Conservation (phyloP, 1,140 invertebrate species). For the Mamestra configurata region DNA sequence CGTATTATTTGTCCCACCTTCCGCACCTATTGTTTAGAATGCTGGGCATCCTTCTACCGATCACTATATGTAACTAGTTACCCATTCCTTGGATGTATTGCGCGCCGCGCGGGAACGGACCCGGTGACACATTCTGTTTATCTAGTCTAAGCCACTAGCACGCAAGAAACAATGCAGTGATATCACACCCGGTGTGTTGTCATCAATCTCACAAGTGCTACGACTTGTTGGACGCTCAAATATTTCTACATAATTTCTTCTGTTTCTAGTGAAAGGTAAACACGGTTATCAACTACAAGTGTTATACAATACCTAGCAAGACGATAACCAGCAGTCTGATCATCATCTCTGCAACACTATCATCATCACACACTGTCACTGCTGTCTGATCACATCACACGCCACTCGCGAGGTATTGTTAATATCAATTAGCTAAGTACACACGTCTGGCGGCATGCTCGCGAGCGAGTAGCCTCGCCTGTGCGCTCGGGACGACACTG, state of each 20-base stretch:
- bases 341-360: background rate
- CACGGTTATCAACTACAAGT: background rate
- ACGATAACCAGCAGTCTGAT: constrained; percentile 17
- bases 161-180: constrained; percentile 23
- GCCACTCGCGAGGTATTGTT: background rate
- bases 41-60: too few species aligned
- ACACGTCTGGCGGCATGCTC: background rate
- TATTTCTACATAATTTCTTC: background rate
- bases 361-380: background rate
- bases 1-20: too few species aligned
- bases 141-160: constrained; percentile 16
- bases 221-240: background rate
- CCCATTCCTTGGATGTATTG: background rate
- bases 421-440: background rate
- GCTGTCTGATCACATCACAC: background rate
- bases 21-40: background rate
- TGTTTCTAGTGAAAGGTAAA: background rate
- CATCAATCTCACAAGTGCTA: background rate
- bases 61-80: background rate
- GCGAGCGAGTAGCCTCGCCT: background rate
- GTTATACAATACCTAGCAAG: constrained; percentile 27
- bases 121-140: constrained; percentile 26
- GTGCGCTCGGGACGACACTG: constrained; percentile 67
- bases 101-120: background rate
- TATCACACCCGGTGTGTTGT: background rate